A percentile compares a stretch with the other conserved stretches of the same genome.
Conservation (phyloP, 2,797 vertebrate genomes). For the Petrocephalus sullivani region DNA sequence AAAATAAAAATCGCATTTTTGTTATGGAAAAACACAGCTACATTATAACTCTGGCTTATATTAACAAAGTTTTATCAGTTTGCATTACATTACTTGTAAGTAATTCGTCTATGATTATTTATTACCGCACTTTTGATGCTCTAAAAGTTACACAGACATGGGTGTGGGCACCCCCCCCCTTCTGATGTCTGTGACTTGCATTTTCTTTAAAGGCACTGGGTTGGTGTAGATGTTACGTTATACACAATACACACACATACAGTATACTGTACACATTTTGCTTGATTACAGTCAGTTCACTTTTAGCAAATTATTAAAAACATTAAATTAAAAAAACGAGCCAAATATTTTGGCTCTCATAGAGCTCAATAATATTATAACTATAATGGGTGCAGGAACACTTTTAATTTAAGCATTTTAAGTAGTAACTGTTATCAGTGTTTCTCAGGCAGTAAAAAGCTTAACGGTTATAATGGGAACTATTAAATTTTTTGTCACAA, state of each 20-base stretch:
- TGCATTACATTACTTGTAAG: not conserved
- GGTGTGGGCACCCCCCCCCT: too few relatives aligned
- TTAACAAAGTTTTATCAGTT: not conserved
- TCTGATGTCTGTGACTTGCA: too few relatives aligned
- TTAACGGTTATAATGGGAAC: conserved; percentile 6
- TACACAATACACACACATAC: not conserved
- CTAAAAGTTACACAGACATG: not conserved
- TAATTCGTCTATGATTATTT: not conserved
- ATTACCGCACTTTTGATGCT: not conserved
- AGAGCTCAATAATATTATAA: not conserved
- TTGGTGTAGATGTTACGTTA: not conserved
- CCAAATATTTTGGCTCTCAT: not conserved
- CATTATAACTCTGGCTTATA: not conserved
- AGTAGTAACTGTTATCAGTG: conserved; percentile 9
- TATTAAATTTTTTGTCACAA: conserved; percentile 5
- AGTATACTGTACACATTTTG: not conserved
- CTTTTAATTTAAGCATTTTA: conserved; percentile 9
- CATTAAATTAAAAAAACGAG: not conserved
- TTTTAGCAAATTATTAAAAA: not conserved
- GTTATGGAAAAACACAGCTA: not conserved
- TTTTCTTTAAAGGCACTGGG: not conserved
- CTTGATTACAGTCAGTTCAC: not conserved
- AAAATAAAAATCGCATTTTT: not conserved
- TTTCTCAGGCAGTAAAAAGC: conserved; percentile 4
- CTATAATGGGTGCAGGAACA: not conserved